Base-by-base conservation (phyloP, 2,113 vertebrate species). In the Pygoscelis adeliae region DNA sequence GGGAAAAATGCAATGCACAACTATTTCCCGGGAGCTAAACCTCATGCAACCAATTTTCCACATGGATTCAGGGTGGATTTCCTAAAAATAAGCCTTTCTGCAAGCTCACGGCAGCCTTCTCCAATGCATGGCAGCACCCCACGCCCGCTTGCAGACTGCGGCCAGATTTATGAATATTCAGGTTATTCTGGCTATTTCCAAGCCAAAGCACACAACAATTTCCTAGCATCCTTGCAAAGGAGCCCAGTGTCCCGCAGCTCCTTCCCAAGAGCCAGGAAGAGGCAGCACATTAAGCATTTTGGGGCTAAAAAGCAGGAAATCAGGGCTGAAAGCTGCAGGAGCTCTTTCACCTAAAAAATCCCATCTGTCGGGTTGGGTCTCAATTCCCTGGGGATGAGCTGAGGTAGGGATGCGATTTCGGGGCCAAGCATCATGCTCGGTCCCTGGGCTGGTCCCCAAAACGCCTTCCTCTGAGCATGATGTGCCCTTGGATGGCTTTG, bases 361-460 rank as follows among this genome's bases (percentile, higher is more conserved):
- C 23, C 13, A 29, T 36, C 36, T 27, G 2, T 9, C 3, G 5
- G 53, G 40, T 34, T 55, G 0, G 1, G 22, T 34, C 46, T 40
- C 46, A 29, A 2, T 62, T 89, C 30, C 38, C 20, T 34, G 30
- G 34, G 4, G 27, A 44, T 30, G 11, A 50, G 11, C 21, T 2
- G 2, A 53, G 26, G 15, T 20, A 20, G 15, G 14, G n/a, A 53
- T 2, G 13, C 0, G 10, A 55, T 61, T 67, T 44, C 0, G 1
- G 50, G n/a, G 25, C 21, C 2, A 2, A 84, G 23, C 38, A 44
- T 63, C 17, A 1, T 0, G 0, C 47, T 58, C 23, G 3, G n/a
- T 61, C 58, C n/a, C 34, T 4, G 3, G 22, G 6, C 22, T 38
- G 59, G 59, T 38, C 59, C 59, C 36, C 25, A 62, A 62, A 62